Base-by-base conservation (phyloP, 2,888 invertebrate genomes). In the Lampropteryx suffumata region DNA sequence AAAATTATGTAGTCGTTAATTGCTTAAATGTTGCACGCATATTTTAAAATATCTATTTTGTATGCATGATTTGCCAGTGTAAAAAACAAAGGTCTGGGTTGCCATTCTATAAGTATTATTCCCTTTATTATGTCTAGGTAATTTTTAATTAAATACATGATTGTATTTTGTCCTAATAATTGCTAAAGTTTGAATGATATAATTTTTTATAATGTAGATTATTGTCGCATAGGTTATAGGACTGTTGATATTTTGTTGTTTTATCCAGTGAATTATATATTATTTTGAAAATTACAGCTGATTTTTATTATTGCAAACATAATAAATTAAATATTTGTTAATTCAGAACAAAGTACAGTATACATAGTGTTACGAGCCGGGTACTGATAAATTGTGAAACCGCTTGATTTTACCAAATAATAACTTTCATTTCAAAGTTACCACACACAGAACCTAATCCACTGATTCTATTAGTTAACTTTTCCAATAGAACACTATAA, bases 221-320 rank as follows among this genome's bases (percentile, higher is more conserved):
- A 47, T 50, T 50, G 44, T 40, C 39, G 40, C 45, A 47, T 54
- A 56, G 52, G 21, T 43, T 41, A 47, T 49, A 57, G 54, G 50
- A 53, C 45, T 77, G 76, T 79, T 79, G 69, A 73, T 75, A 72
- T 71, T 76, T 73, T 69, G 76, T 82, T 81, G 73, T 76, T 79
- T 75, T 75, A 72, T 73, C 73, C 76, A 75, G 76, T 78, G 76
- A 78, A 79, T 70, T 76, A 62, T 79, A 75, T 75, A 79, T 80
- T 78, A 79, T 79, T 80, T 79, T 76, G 68, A 69, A 70, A 42
- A 75, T 73, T 75, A 51, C 28, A 12, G 12, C 21, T 1, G 2
- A 1, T 32, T 41, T 30, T 13, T 37, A 29, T 11, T 29, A 11
- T 11, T 29, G 11, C 24, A 5, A 3, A 24, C 17, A 17, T 17